A percentile compares a stretch with the other conserved stretches of the same genome.
These are phyloP conservation scores for Gorsachius goisagi DNA, from an alignment of 2,113 vertebrate genomes.

Conservation along the genomic window DNA sequence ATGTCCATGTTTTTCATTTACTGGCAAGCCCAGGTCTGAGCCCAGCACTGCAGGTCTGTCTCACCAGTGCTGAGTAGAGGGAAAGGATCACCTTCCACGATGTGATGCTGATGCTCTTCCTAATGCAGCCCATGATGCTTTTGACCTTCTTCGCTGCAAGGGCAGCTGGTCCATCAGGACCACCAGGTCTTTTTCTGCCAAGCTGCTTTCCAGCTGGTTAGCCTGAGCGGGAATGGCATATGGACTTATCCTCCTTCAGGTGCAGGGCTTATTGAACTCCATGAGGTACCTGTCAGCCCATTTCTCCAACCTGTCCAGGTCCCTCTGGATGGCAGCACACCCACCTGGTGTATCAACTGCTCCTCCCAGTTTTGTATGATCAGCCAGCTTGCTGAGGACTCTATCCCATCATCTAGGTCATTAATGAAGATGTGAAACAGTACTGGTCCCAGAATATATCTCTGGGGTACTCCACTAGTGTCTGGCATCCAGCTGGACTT, in stretches of 20 bases:
- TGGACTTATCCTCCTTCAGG: not conserved
- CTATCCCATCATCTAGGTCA: not conserved
- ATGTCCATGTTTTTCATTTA: not conserved
- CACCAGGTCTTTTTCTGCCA: not conserved
- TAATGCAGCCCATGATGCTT: not conserved
- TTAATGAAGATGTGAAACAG: not conserved
- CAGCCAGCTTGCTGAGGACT: not conserved
- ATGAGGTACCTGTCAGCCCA: not conserved
- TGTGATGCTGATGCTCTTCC: not conserved
- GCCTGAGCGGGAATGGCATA: not conserved
- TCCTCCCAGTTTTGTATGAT: not conserved
- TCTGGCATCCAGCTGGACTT: not conserved
- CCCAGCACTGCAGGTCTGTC: not conserved
- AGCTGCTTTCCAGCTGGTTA: not conserved
- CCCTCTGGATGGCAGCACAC: not conserved
- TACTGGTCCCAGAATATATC: not conserved
- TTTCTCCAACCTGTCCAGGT: not conserved
- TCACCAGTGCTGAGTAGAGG: not conserved
- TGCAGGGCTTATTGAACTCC: not conserved
- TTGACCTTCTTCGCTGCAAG: not conserved
- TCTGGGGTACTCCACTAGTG: too few relatives aligned
- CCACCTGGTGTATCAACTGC: not conserved
- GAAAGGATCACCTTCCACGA: not conserved
- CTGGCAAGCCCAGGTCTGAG: not conserved
- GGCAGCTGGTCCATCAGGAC: not conserved